phyloP scores from a whole-genome alignment of 2,888 invertebrate species.

The Clusia tigrina region DNA sequence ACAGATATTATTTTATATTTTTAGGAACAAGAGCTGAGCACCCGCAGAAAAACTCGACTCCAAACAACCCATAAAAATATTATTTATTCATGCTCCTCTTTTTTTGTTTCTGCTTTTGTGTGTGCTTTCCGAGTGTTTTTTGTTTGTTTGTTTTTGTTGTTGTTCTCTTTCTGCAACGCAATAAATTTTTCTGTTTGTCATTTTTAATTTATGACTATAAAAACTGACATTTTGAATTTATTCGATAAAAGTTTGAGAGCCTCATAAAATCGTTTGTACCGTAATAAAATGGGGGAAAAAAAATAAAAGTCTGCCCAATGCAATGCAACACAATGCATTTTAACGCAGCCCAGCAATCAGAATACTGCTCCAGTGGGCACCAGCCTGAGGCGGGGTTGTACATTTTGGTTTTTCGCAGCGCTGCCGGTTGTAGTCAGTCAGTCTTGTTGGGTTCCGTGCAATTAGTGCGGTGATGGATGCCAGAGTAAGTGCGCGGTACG shows the following conservation, averaged over 20 bases:
- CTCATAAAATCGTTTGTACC: slow-evolving; percentile 27
- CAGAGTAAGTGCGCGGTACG: background rate
- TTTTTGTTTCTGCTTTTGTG: slow-evolving; percentile 9
- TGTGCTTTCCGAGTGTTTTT: background rate
- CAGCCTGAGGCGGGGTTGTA: background rate
- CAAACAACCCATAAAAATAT: slow-evolving; percentile 29
- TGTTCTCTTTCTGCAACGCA: background rate
- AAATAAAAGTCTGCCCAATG: background rate
- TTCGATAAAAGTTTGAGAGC: slow-evolving; percentile 34
- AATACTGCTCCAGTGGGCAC: background rate
- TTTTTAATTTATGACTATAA: slow-evolving; percentile 33
- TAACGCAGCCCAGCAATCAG: background rate
- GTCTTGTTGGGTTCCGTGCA: slow-evolving; percentile 18
- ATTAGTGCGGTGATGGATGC: slow-evolving; percentile 25
- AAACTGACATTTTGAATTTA: slow-evolving; percentile 35
- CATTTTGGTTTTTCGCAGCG: background rate
- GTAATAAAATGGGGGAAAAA: background rate
- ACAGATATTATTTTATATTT: background rate
- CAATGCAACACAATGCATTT: background rate
- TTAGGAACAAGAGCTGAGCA: background rate
- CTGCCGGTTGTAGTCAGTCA: background rate
- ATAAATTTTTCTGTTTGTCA: slow-evolving; percentile 15
- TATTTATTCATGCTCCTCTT: slow-evolving; percentile 21
- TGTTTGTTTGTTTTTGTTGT: slow-evolving; percentile 3
- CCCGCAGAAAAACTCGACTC: background rate